Evolutionary conservation across 2,113 vertebrate genomes (phyloP).

Genomic region (Centrocercus urophasianus): DNA sequence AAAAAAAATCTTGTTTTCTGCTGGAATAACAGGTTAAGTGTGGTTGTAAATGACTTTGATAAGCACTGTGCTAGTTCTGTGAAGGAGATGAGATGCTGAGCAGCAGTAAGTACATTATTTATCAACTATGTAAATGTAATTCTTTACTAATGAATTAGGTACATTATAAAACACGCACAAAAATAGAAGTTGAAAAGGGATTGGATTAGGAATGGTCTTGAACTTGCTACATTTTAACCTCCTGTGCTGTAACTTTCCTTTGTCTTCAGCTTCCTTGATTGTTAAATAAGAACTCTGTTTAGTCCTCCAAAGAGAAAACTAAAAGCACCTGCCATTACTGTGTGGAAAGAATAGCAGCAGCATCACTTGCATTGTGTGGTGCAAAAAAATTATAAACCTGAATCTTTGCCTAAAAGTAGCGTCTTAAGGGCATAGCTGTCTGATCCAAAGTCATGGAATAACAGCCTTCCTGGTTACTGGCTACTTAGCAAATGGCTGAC

Average conservation of each 20-base stretch:
- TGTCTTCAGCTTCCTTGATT: neutral
- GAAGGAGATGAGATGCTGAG: neutral
- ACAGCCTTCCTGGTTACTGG: neutral
- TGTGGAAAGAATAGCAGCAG: neutral
- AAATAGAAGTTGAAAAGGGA: neutral
- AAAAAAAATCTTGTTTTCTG: neutral
- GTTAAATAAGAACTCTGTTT: neutral
- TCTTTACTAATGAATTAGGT: neutral
- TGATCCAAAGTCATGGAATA: neutral
- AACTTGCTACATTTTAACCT: neutral
- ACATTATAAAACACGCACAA: neutral
- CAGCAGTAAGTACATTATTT: neutral
- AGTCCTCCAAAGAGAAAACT: neutral
- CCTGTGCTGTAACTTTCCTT: neutral
- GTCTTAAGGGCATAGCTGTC: neutral
- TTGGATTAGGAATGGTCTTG: accelerated
- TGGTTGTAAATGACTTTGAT: neutral
- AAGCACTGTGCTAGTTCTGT: neutral
- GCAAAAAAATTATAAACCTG: neutral
- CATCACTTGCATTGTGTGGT: neutral
- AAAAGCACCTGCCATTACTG: neutral
- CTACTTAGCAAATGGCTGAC: neutral
- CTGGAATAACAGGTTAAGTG: neutral
- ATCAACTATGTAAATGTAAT: neutral
- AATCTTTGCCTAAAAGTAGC: neutral